Base-by-base conservation (phyloP, 1,140 invertebrate genomes). In the Brachionus asplanchnoidis region DNA sequence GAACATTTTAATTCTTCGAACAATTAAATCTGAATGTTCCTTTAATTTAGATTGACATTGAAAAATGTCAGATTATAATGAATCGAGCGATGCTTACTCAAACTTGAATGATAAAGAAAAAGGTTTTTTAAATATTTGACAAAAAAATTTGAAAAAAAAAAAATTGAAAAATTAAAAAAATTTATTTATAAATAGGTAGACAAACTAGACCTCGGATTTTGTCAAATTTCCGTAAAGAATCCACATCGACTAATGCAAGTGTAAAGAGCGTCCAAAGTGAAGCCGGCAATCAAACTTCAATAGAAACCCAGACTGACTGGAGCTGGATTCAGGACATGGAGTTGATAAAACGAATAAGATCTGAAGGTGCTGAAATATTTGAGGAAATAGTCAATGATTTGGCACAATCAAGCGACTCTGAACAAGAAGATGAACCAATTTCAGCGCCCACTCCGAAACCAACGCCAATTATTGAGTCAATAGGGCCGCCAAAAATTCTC, bases 291-390 rank as follows among this genome's bases (percentile, higher is more conserved):
- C 42, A 50, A 5, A 44, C 2, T 23, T 53, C 56, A 11, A 26
- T 44, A 20, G 53, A 82, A 32, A 82, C 79, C 2, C 79, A 82
- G 20, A 82, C 79, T 0, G 79, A 82, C 40, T 82, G 79, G 79
- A 82, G 79, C 26, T 82, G 79, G 79, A 60, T 82, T 26, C 53
- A 82, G 40, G 79, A 82, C 20, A 82, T 82, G 79, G 36, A 82
- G 60, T 26, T 82, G 32, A 60, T 82, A 4, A 60, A 82, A 6
- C 17, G 26, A 17, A 42, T 82, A 20, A 82, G 26, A 65, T 20
- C 23, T 9, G 79, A 68, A 28, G 73, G 73, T 14, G 53, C 65
- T n/a, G 79, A 82, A 5, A 32, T 68, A 26, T 46, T 82, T 4
- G 53, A 44, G 20, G 65, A 82, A 82, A 46, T 82, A 36, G 20